These are phyloP conservation scores for Pharmacophagus antenor DNA, from an alignment of 2,888 invertebrate species.

Conservation along the genomic window DNA sequence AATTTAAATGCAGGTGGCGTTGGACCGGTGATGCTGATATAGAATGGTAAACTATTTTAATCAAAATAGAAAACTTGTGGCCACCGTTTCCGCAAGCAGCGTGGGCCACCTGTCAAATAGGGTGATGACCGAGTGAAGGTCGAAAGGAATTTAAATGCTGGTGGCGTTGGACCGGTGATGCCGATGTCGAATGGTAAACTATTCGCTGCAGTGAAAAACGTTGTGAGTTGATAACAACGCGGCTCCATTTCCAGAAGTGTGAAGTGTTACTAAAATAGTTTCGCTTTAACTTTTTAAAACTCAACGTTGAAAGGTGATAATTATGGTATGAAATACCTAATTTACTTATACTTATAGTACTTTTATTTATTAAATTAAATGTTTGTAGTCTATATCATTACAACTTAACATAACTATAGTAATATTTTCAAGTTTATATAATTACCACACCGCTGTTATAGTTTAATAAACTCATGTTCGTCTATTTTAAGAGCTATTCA, in stretches of 20 bases:
- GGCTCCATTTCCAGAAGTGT: too few species aligned
- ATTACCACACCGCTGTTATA: neutral
- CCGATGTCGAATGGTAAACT: neutral
- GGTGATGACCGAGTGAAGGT: neutral
- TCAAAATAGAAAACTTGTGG: neutral
- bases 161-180: neutral
- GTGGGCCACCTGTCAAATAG: too few species aligned
- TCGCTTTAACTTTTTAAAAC: too few species aligned
- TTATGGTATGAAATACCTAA: too few species aligned
- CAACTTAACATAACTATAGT: too few species aligned
- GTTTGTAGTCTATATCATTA: neutral
- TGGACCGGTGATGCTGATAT: neutral
- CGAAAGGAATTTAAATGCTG: neutral
- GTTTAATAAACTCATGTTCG: neutral
- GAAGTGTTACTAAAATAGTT: too few species aligned
- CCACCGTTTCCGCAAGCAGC: neutral
- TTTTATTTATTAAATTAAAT: too few species aligned
- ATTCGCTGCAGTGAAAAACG: too few species aligned
- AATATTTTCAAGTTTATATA: neutral
- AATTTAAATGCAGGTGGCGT: conserved; percentile 1
- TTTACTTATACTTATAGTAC: too few species aligned
- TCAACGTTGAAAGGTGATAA: too few species aligned
- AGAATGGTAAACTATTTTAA: neutral
- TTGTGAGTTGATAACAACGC: too few species aligned
- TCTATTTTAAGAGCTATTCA: neutral